These are phyloP conservation scores for Rhyacichthys aspro DNA, from an alignment of 2,797 vertebrate species.

Conservation along the genomic window DNA sequence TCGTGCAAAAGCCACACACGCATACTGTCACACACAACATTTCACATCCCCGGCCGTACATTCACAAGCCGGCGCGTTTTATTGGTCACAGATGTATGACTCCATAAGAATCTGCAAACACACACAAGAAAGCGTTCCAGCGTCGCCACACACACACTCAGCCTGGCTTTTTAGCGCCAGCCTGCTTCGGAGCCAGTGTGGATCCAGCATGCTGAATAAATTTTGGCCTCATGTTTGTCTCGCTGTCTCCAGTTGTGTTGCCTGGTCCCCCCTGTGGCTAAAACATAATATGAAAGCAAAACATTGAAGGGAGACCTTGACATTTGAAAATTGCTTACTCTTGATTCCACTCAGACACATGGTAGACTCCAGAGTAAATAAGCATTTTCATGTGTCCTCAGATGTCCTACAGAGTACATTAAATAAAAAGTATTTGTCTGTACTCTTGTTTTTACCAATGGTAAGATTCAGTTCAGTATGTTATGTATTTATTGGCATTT, in stretches of 20 bases:
- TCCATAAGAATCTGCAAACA: conserved; percentile 62
- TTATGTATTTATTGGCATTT: too few relatives aligned
- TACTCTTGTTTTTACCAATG: not conserved
- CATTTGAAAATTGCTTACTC: conserved; percentile 18
- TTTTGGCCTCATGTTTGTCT: conserved; percentile 42
- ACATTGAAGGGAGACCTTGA: conserved; percentile 31
- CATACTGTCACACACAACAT: conserved; percentile 54
- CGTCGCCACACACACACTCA: conserved; percentile 23
- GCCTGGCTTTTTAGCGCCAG: conserved; percentile 15
- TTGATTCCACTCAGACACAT: conserved; percentile 32
- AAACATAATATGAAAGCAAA: conserved; percentile 43
- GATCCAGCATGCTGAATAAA: conserved; percentile 37
- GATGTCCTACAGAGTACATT: conserved; percentile 20
- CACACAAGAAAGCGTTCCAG: conserved; percentile 47
- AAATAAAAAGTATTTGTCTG: conserved; percentile 9
- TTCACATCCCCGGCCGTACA: conserved; percentile 37
- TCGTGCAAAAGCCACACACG: conserved; percentile 57
- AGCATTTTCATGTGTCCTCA: conserved; percentile 17
- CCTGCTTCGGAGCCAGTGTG: conserved; percentile 25
- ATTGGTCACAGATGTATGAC: conserved; percentile 70
- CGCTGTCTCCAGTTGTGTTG: conserved; percentile 31
- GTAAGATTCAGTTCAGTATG: too few relatives aligned
- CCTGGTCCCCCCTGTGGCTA: conserved; percentile 22
- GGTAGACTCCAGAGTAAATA: conserved; percentile 14
- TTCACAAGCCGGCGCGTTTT: conserved; percentile 46